Conservation (phyloP, 2,888 invertebrate species). For the Coelopa pilipes region DNA sequence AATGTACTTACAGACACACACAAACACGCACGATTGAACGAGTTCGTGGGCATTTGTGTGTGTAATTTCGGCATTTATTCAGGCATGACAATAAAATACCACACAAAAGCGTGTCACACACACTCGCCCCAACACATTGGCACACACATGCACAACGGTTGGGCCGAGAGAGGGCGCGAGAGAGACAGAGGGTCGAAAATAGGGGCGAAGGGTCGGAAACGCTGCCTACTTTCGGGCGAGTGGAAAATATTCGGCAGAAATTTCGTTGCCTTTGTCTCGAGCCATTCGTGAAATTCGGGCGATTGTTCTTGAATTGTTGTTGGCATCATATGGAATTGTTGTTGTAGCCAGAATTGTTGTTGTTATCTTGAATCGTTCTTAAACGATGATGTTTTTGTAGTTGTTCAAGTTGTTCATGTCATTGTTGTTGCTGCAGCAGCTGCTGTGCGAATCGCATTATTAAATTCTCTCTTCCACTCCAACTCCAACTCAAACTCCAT, state of each 20-base stretch:
- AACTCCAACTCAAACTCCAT: too few relatives aligned
- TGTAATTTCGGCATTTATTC: constrained; percentile 45
- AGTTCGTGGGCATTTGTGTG: background rate
- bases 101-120: constrained; percentile 37
- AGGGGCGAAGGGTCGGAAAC: background rate
- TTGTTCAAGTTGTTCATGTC: too few relatives aligned
- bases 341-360: too few relatives aligned
- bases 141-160: background rate
- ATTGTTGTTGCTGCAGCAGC: too few relatives aligned
- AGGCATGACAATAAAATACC: constrained; percentile 45
- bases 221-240: constrained; percentile 19
- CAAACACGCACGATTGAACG: too few relatives aligned
- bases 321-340: too few relatives aligned
- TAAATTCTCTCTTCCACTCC: too few relatives aligned
- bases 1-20: too few relatives aligned
- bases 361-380: too few relatives aligned
- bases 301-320: too few relatives aligned
- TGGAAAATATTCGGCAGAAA: constrained; percentile 20
- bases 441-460: too few relatives aligned
- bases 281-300: background rate
- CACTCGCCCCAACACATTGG: background rate
- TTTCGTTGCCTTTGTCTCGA: background rate
- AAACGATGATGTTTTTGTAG: too few relatives aligned
- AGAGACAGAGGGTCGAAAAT: background rate
- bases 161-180: background rate